phyloP scores from a whole-genome alignment of 2,113 vertebrate species.

The Colistium nudipinnis region DNA sequence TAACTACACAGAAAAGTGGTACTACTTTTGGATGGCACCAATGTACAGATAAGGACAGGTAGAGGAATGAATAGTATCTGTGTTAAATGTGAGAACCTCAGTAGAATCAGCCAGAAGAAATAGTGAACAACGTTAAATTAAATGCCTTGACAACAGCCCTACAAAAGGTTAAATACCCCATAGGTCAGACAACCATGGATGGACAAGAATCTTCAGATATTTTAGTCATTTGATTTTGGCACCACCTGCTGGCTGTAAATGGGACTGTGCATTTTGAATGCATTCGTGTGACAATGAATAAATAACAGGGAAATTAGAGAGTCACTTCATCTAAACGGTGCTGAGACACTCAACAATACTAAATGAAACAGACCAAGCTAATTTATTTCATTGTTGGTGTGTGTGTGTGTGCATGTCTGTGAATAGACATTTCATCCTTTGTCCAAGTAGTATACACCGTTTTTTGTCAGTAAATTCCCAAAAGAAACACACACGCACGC shows the following conservation, averaged over 20 bases:
- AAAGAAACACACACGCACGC: slow-evolving; percentile 43
- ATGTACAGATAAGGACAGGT: background rate
- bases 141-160: too few species aligned
- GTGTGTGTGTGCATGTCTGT: slow-evolving; percentile 26
- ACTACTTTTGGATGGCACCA: background rate
- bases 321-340: slow-evolving; percentile 35
- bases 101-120: too few species aligned
- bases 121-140: too few species aligned
- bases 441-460: slow-evolving; percentile 69
- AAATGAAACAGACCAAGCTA: slow-evolving; percentile 32
- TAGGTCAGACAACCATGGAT: background rate
- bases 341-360: slow-evolving; percentile 50
- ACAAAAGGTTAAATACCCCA: too few species aligned
- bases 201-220: background rate
- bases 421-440: slow-evolving; percentile 38
- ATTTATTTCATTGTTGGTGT: slow-evolving; percentile 32
- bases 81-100: too few species aligned
- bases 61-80: too few species aligned
- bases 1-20: too few species aligned
- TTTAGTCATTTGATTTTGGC: slow-evolving; percentile 59
- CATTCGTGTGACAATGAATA: slow-evolving; percentile 45
- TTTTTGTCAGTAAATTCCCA: slow-evolving; percentile 56
- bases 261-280: slow-evolving; percentile 29
- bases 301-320: slow-evolving; percentile 52
- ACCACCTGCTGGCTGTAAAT: slow-evolving; percentile 70